Evolutionary conservation across 2,797 vertebrate species (phyloP).

Genomic region (Syngnathus acus): DNA sequence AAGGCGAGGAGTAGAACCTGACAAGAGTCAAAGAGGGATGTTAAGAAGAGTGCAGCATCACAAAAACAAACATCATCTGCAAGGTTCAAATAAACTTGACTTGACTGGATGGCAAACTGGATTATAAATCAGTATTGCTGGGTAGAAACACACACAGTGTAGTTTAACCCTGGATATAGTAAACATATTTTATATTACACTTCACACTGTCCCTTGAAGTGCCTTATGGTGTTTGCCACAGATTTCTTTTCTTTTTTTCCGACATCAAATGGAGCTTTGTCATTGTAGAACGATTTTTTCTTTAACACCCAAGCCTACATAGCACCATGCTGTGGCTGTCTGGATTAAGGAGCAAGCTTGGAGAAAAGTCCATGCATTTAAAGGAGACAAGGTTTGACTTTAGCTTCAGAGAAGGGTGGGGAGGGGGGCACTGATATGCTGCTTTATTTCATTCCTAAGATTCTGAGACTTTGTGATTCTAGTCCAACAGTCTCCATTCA

Average conservation of each 20-base stretch:
- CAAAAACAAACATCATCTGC: neutral
- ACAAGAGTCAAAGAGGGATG: slow-evolving; percentile 28
- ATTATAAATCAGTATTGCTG: neutral
- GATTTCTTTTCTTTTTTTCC: neutral
- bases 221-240: slow-evolving; percentile 36
- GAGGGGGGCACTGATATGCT: slow-evolving; percentile 11
- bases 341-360: slow-evolving; percentile 19
- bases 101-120: neutral
- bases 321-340: slow-evolving; percentile 10
- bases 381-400: slow-evolving; percentile 24
- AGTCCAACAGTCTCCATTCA: slow-evolving; percentile 18
- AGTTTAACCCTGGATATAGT: neutral
- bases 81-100: neutral
- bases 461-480: slow-evolving; percentile 19
- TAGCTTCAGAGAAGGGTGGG: neutral
- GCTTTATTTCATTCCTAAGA: slow-evolving; percentile 23
- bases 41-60: neutral
- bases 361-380: slow-evolving; percentile 39
- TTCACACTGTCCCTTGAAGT: slow-evolving; percentile 37
- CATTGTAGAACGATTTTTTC: slow-evolving; percentile 1
- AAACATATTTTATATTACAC: slow-evolving; percentile 31
- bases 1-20: slow-evolving; percentile 97
- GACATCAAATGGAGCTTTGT: slow-evolving; percentile 34
- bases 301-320: slow-evolving; percentile 5
- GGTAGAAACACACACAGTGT: neutral